phyloP scores from a whole-genome alignment of 2,113 vertebrate genomes.

The Cyphomyrus plagiostoma region DNA sequence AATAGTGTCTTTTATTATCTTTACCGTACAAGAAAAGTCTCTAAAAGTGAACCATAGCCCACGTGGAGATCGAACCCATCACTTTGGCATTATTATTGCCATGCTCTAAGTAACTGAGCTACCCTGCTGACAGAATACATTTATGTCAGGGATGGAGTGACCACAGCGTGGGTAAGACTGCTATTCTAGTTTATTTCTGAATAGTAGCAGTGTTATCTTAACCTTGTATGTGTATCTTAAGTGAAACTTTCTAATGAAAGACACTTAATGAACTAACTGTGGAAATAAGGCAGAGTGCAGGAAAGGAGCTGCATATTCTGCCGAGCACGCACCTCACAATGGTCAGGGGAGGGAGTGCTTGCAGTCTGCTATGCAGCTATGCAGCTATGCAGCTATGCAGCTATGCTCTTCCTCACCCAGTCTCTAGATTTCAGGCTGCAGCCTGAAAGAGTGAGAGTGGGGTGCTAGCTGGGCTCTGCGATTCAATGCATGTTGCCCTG shows the following conservation, averaged over 20 bases:
- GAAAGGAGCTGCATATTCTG: background rate
- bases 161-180: background rate
- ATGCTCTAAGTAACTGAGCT: background rate
- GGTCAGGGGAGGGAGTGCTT: background rate
- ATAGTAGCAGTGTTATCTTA: background rate
- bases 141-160: background rate
- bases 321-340: background rate
- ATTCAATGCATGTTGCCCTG: background rate
- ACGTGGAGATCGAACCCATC: background rate
- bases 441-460: background rate
- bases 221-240: background rate
- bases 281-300: background rate
- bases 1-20: background rate
- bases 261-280: background rate
- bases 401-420: background rate
- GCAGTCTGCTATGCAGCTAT: background rate
- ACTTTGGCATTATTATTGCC: background rate
- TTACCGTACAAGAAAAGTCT: background rate
- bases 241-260: background rate
- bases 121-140: background rate
- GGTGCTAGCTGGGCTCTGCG: background rate
- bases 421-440: background rate
- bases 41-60: background rate
- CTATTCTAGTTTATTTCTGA: background rate
- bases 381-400: no score